phyloP scores from a whole-genome alignment of 2,113 vertebrate species.

The Etia nguti region DNA sequence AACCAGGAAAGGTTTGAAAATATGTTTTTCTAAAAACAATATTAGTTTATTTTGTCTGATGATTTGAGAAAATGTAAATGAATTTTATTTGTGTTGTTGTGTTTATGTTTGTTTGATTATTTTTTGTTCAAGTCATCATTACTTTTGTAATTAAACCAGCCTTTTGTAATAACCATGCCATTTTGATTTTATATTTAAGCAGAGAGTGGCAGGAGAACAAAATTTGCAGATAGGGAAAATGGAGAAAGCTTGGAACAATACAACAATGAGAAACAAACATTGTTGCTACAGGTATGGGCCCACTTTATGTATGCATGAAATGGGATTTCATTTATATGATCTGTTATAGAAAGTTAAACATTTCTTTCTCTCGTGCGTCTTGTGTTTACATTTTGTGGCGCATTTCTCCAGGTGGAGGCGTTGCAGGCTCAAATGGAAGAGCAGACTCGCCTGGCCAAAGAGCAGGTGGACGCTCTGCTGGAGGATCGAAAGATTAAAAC shows the following conservation, averaged over 20 bases:
- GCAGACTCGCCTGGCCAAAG: slow-evolving; percentile 83
- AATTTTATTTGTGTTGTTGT: background rate
- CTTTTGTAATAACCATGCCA: background rate
- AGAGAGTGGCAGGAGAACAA: slow-evolving; percentile 40
- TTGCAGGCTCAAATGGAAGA: slow-evolving; percentile 93
- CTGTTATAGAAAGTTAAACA: background rate
- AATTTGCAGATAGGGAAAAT: background rate
- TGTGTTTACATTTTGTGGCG: background rate
- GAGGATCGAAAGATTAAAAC: slow-evolving; percentile 83
- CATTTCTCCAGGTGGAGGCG: slow-evolving; percentile 81
- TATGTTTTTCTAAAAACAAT: background rate
- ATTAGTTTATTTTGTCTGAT: background rate
- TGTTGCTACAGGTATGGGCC: slow-evolving; percentile 83
- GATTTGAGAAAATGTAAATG: background rate
- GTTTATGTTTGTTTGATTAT: background rate
- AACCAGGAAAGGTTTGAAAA: slow-evolving; percentile 59
- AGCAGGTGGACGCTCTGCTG: slow-evolving; percentile 83
- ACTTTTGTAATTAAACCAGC: background rate
- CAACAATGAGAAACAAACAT: slow-evolving; percentile 75
- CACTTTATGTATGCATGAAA: background rate
- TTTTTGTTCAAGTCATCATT: background rate
- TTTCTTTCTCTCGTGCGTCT: background rate
- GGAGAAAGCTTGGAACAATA: slow-evolving; percentile 64
- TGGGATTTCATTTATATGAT: fast-evolving
- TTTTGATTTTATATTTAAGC: background rate